Evolutionary conservation across 2,797 vertebrate genomes (phyloP), one percentile per base, ranked within the genome.

Genomic region (Lithobates pipiens): DNA sequence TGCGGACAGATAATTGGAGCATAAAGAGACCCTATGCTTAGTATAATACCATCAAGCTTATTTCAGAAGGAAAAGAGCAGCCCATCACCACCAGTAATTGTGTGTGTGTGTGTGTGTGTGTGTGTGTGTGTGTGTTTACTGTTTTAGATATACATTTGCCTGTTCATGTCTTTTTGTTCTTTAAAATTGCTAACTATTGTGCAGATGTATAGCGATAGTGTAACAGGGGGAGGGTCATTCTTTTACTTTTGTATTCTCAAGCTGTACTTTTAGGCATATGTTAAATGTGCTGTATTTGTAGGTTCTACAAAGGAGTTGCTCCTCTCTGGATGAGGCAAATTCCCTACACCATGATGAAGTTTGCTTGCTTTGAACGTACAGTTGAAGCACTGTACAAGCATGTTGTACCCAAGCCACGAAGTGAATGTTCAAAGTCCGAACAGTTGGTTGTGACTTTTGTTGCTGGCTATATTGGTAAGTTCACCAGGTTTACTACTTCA

Each of bases 271-370:
- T 6, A n/a, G 3, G 7, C 57, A 23, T n/a, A 15, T 23, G 57
- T 65, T 63, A 10, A 65, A 10, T 65, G 61, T 54, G 7, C 10
- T 65, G 61, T 65, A 13, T 86, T 78, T 83, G 6, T 75, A 99
- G 98, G 61, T 99, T 99, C 94, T 99, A 99, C 89, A 99, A 99
- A 89, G 98, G 98, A 5, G 96, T 99, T 90, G 96, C 95, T 18
- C 98, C 98, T 0, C 94, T 99, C 16, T 99, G 98, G 98, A 99
- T 99, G 98, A 98, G 98, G 77, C 98, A 99, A 94, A 99, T 99
- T 88, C 98, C 98, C 9, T 99, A 99, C 91, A 99, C 98, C 85
- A 99, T 99, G 98, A 99, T 99, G 98, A 99, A 99, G 90, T 99
- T 99, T 4, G 95, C 98, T 89, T 99, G 98, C 94, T 99, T 99